These are phyloP conservation scores for Drosophila melanica DNA, from an alignment of 1,140 invertebrate species.

Conservation along the genomic window DNA sequence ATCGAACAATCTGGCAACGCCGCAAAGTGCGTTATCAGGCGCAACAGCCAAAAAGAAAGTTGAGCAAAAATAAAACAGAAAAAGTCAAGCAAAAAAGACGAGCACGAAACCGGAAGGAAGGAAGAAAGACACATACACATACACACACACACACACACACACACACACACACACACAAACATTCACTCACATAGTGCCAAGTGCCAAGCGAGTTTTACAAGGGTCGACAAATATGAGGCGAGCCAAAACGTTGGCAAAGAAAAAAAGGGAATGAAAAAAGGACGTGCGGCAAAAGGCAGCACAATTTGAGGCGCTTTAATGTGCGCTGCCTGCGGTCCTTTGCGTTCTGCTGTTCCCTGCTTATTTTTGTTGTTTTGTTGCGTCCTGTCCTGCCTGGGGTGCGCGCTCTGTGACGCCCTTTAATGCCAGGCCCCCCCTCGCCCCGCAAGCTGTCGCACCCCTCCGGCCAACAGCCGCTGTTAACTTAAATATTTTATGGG, in stretches of 20 bases:
- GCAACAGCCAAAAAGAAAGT: conserved; percentile 42
- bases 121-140: conserved; percentile 64
- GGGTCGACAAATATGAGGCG: conserved; percentile 79
- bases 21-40: conserved; percentile 34
- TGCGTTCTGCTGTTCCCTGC: not conserved
- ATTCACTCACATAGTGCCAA: conserved; percentile 30
- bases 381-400: conserved; percentile 7
- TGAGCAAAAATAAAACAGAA: conserved; percentile 28
- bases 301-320: conserved; percentile 73
- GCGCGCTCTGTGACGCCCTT: conserved; percentile 58
- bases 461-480: conserved; percentile 55
- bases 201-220: conserved; percentile 78
- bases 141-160: conserved; percentile 29
- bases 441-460: conserved; percentile 40
- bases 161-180: conserved; percentile 11
- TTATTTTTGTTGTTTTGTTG: not conserved
- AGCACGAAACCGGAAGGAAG: conserved; percentile 81
- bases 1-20: conserved; percentile 45
- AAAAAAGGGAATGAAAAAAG: conserved; percentile 7
- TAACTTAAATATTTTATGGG: conserved; percentile 84
- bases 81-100: conserved; percentile 52
- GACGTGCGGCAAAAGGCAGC: conserved; percentile 63
- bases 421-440: conserved; percentile 50
- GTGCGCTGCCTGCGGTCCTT: conserved; percentile 28
- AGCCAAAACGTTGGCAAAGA: conserved; percentile 29